A percentile compares a stretch with the other conserved stretches of the same genome.
Conservation (phyloP, 2,888 invertebrate species). For the Campaea margaritaria region DNA sequence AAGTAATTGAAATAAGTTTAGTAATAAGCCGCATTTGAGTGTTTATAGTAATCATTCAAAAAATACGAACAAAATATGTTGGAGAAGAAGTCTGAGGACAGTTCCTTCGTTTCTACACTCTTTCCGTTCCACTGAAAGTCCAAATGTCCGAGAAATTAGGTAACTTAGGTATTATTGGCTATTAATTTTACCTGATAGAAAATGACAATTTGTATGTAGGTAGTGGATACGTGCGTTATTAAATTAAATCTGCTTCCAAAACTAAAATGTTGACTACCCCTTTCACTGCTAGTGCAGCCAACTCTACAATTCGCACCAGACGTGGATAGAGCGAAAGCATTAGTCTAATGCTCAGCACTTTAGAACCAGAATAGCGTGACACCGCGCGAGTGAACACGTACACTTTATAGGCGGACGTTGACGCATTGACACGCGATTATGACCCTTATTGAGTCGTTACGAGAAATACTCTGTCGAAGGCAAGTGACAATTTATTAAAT, state of each 20-base stretch:
- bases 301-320: slow-evolving; percentile 66
- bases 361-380: slow-evolving; percentile 67
- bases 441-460: slow-evolving; percentile 62
- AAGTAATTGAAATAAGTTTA: too few species aligned
- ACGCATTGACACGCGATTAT: slow-evolving; percentile 72
- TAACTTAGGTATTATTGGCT: too few species aligned
- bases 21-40: too few species aligned
- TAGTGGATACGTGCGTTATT: too few species aligned
- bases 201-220: too few species aligned
- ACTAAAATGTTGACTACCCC: slow-evolving; percentile 47
- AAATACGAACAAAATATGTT: too few species aligned
- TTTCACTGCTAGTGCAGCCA: slow-evolving; percentile 57
- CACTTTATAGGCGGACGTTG: slow-evolving; percentile 61
- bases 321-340: slow-evolving; percentile 70
- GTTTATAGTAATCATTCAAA: too few species aligned
- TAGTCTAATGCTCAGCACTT: slow-evolving; percentile 75
- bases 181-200: too few species aligned
- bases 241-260: background rate
- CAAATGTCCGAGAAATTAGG: too few species aligned
- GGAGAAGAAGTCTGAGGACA: too few species aligned
- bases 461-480: slow-evolving; percentile 49
- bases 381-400: slow-evolving; percentile 59
- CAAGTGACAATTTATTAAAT: slow-evolving; percentile 60
- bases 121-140: too few species aligned
- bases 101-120: too few species aligned